Evolutionary conservation across 2,888 invertebrate genomes (phyloP).

Genomic region (Melipona bicolor): DNA sequence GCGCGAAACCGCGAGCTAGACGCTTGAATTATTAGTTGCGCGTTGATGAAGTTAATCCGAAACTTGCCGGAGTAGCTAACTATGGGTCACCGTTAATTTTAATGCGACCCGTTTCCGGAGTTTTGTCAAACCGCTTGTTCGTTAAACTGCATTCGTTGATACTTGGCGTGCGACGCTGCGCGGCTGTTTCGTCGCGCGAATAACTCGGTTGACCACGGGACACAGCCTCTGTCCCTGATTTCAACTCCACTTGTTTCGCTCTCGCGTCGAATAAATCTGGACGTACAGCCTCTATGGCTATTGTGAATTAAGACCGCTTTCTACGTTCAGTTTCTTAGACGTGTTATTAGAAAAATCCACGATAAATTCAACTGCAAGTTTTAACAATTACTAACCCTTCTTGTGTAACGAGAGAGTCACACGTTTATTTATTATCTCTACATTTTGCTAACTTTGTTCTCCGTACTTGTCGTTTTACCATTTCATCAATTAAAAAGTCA

Average conservation of each 20-base stretch:
- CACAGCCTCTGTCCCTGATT: too few relatives aligned
- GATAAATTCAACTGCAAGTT: too few relatives aligned
- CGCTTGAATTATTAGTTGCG: constrained; percentile 18
- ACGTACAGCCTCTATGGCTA: not conserved
- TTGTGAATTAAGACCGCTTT: not conserved
- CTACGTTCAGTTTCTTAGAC: too few relatives aligned
- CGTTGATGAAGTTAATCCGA: constrained; percentile 30
- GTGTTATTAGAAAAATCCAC: too few relatives aligned
- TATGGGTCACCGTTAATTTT: constrained; percentile 41
- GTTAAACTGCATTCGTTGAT: constrained; percentile 24
- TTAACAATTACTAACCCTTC: too few relatives aligned
- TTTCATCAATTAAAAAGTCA: too few relatives aligned
- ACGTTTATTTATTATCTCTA: too few relatives aligned
- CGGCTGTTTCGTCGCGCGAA: not conserved
- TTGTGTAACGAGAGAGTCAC: too few relatives aligned
- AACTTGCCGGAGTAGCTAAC: constrained; percentile 21
- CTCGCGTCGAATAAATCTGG: not conserved
- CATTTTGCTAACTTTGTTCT: not conserved
- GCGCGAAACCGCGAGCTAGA: not conserved
- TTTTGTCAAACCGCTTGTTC: constrained; percentile 21
- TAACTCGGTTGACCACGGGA: constrained; percentile 1
- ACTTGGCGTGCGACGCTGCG: not conserved
- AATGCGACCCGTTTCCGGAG: constrained; percentile 27
- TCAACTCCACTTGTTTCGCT: not conserved
- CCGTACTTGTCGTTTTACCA: too few relatives aligned